Evolutionary conservation across 2,113 vertebrate species (phyloP).

Genomic region (Cavia porcellus): DNA sequence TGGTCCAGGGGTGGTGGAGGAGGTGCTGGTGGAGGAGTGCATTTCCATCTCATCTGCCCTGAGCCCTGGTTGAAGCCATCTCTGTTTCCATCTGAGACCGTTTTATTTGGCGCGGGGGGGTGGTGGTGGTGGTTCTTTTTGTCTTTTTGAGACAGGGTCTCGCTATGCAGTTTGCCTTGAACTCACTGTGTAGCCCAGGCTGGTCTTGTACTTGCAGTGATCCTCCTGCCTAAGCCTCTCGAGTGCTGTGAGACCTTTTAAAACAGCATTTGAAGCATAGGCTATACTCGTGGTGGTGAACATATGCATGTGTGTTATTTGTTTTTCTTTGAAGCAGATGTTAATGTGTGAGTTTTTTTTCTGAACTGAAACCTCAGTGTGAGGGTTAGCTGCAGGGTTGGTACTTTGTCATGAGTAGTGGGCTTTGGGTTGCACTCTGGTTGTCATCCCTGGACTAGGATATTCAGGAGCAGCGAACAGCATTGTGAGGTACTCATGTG

Average conservation of each 20-base stretch:
- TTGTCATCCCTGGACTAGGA: neutral
- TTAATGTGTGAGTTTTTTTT: neutral
- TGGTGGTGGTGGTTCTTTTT: too few species aligned
- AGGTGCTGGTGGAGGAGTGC: neutral
- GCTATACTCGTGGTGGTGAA: neutral
- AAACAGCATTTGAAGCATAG: neutral
- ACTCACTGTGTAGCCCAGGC: too few species aligned
- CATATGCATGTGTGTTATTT: neutral
- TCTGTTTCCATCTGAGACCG: neutral
- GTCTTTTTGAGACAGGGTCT: too few species aligned
- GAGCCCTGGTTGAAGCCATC: neutral
- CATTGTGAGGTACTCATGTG: neutral
- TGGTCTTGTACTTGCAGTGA: neutral
- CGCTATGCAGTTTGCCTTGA: too few species aligned
- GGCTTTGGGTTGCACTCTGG: neutral
- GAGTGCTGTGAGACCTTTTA: too few species aligned
- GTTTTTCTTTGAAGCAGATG: neutral
- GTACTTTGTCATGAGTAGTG: neutral
- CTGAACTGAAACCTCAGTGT: neutral
- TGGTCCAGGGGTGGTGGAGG: neutral
- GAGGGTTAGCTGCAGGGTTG: neutral
- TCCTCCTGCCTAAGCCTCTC: too few species aligned
- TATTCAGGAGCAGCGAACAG: neutral
- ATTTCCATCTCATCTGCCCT: neutral
- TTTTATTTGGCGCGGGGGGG: neutral